These are phyloP conservation scores for Rallus limicola DNA, from an alignment of 2,113 vertebrate genomes.

Conservation along the genomic window DNA sequence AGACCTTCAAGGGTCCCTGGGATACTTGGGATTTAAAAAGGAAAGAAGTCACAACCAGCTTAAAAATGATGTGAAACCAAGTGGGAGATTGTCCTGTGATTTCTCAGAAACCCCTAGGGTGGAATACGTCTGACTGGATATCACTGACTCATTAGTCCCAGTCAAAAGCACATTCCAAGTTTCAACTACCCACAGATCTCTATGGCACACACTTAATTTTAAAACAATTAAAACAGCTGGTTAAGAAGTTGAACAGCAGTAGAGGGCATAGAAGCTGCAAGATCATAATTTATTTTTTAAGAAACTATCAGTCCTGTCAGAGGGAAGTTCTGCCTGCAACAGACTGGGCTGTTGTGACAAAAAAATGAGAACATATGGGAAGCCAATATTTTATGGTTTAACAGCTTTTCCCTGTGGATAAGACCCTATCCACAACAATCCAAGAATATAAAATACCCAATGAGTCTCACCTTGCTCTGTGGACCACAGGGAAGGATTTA, in stretches of 20 bases:
- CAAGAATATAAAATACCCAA: neutral
- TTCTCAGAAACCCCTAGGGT: neutral
- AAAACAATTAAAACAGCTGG: slow-evolving; percentile 65
- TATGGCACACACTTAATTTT: slow-evolving; percentile 14
- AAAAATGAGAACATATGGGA: slow-evolving; percentile 16
- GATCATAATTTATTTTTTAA: slow-evolving; percentile 10
- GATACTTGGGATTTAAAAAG: neutral
- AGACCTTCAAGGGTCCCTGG: neutral
- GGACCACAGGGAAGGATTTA: neutral
- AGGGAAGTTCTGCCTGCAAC: slow-evolving; percentile 12
- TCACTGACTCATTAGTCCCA: slow-evolving; percentile 39
- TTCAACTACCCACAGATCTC: slow-evolving; percentile 33
- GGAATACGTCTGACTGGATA: neutral
- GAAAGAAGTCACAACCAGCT: neutral
- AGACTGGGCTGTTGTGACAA: neutral
- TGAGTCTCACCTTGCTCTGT: fast-evolving
- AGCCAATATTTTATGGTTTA: neutral
- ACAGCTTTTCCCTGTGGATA: neutral
- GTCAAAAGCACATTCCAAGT: neutral
- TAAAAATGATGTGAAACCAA: neutral
- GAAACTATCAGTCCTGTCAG: neutral
- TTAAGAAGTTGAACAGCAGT: slow-evolving; percentile 13
- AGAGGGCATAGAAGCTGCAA: neutral
- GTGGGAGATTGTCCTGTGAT: neutral
- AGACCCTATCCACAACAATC: neutral